Conservation (phyloP, 2,797 vertebrate genomes). For the Morus bassanus region DNA sequence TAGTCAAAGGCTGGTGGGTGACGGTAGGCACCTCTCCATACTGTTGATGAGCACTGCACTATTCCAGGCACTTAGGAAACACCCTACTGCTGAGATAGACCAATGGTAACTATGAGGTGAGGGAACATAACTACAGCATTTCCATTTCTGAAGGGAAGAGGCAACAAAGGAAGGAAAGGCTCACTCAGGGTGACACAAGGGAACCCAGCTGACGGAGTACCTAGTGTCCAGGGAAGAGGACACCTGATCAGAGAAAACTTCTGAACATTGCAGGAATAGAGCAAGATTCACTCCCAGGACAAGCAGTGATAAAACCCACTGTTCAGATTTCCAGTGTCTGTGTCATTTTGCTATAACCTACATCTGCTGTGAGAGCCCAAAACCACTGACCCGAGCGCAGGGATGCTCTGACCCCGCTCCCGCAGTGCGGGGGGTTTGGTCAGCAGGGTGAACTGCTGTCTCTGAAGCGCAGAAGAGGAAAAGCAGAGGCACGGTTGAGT, state of each 20-base stretch:
- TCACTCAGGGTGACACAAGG: not conserved
- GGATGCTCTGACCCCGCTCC: accelerated
- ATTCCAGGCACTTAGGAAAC: not conserved
- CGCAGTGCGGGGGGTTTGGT: not conserved
- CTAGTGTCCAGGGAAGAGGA: not conserved
- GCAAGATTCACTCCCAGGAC: not conserved
- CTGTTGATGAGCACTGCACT: not conserved
- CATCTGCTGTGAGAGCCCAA: not conserved
- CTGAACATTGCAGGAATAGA: not conserved
- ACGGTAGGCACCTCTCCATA: not conserved
- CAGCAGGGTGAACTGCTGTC: not conserved
- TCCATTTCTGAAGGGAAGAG: not conserved
- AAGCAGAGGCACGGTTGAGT: not conserved
- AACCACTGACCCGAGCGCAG: not conserved
- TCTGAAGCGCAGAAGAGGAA: not conserved
- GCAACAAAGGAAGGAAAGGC: not conserved
- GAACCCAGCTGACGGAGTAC: not conserved
- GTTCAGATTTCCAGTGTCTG: not conserved
- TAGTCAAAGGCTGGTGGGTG: not conserved
- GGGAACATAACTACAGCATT: not conserved
- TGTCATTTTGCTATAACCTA: not conserved
- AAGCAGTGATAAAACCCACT: not conserved
- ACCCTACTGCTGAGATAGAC: not conserved
- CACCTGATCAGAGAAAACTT: not conserved
- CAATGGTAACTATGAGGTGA: not conserved